phyloP scores from a whole-genome alignment of 2,113 vertebrate genomes.

The Pitta sordida region DNA sequence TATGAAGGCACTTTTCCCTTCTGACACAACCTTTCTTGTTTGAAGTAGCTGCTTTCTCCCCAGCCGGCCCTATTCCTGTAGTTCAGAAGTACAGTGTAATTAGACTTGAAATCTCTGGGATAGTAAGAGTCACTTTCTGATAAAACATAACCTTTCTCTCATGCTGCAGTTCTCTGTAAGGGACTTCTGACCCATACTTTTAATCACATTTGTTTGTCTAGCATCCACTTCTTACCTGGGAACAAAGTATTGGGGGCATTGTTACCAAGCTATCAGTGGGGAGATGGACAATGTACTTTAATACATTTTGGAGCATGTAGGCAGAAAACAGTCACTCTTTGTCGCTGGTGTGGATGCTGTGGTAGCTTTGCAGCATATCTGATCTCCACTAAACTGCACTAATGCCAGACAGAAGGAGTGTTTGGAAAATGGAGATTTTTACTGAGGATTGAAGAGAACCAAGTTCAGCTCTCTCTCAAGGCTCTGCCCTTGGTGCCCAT shows the following conservation, averaged over 20 bases:
- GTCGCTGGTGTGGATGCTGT: neutral
- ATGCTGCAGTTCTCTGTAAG: neutral
- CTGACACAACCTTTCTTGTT: neutral
- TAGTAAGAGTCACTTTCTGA: neutral
- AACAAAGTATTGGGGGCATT: neutral
- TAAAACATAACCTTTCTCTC: neutral
- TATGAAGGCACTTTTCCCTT: neutral
- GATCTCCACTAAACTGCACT: neutral
- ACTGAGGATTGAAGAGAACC: neutral
- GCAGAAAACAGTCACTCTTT: neutral
- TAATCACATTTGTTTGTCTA: neutral
- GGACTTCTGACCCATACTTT: neutral
- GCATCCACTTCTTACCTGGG: neutral
- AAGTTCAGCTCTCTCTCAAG: neutral
- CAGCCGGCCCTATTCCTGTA: neutral
- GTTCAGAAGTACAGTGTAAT: neutral
- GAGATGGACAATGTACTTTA: neutral
- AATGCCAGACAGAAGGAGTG: neutral
- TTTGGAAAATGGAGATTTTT: neutral
- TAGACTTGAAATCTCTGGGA: neutral
- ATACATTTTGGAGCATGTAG: neutral
- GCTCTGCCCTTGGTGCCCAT: neutral
- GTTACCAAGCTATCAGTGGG: accelerated
- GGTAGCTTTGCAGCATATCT: neutral
- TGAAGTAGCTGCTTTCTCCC: neutral